Percentiles rank a stretch among this genome's conserved stretches.
Evolutionary conservation across 2,888 invertebrate genomes (phyloP).

Genomic region (Diaprepes abbreviatus): DNA sequence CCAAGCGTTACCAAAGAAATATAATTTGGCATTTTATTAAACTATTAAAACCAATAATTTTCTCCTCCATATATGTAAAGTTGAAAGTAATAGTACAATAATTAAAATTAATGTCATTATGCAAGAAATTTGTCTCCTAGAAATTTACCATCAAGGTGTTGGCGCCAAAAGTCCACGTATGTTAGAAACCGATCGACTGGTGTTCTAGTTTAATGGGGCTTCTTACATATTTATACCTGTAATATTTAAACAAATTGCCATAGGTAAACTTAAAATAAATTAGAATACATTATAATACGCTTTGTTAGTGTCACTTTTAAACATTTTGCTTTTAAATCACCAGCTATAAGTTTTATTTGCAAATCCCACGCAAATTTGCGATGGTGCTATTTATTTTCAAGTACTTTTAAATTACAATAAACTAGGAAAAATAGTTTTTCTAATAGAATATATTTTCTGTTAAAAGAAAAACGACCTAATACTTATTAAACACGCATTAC

Average conservation of each 20-base stretch:
- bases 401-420: too few relatives aligned
- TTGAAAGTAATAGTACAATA: slow-evolving; percentile 29
- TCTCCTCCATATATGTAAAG: slow-evolving; percentile 18
- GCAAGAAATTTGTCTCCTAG: slow-evolving; percentile 45
- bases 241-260: slow-evolving; percentile 44
- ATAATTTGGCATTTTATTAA: background rate
- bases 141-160: slow-evolving; percentile 45
- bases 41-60: background rate
- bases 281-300: slow-evolving; percentile 38
- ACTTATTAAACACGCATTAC: too few relatives aligned
- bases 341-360: background rate
- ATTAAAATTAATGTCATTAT: slow-evolving; percentile 35
- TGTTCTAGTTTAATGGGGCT: slow-evolving; percentile 37
- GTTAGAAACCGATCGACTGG: slow-evolving; percentile 39
- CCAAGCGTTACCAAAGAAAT: background rate
- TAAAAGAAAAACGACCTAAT: too few relatives aligned
- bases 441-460: too few relatives aligned
- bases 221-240: slow-evolving; percentile 41
- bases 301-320: slow-evolving; percentile 44
- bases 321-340: slow-evolving; percentile 36
- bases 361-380: background rate
- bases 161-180: slow-evolving; percentile 42
- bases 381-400: too few relatives aligned
- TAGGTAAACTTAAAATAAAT: slow-evolving; percentile 36
- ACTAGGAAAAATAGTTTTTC: too few relatives aligned